phyloP scores from a whole-genome alignment of 2,113 vertebrate genomes.

The Lipophrys pholis region DNA sequence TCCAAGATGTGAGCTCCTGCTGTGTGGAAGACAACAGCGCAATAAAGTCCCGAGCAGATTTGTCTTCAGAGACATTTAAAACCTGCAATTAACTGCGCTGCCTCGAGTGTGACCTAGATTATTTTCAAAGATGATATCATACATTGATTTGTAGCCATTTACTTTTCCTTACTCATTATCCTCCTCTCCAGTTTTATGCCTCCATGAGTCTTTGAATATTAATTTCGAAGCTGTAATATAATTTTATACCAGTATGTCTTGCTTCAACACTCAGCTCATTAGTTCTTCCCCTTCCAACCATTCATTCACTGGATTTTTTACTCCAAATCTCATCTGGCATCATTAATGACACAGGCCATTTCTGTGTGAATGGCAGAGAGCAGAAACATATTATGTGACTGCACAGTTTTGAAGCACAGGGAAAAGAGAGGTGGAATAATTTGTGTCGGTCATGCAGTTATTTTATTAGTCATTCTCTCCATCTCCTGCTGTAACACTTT shows the following conservation, averaged over 20 bases:
- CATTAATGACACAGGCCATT: constrained; percentile 25
- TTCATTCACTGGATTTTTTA: background rate
- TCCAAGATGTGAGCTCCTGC: background rate
- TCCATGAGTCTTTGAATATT: constrained; percentile 39
- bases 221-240: constrained; percentile 27
- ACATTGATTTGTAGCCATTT: constrained; percentile 5
- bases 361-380: background rate
- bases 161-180: constrained; percentile 23
- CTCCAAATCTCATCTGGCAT: background rate
- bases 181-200: constrained; percentile 4
- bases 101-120: constrained; percentile 40
- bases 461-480: background rate
- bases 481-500: background rate
- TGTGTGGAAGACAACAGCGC: constrained; percentile 11
- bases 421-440: constrained; percentile 5
- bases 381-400: constrained; percentile 19
- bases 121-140: background rate
- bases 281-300: background rate
- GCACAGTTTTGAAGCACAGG: constrained; percentile 6
- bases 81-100: background rate
- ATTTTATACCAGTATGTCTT: constrained; percentile 1
- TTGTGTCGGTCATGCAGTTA: constrained; percentile 7
- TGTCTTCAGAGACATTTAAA: constrained; percentile 24
- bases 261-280: constrained; percentile 33
- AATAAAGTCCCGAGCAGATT: constrained; percentile 15